These are phyloP conservation scores for Forbesichthys agassizii DNA, from an alignment of 2,113 vertebrate genomes.

Conservation along the genomic window DNA sequence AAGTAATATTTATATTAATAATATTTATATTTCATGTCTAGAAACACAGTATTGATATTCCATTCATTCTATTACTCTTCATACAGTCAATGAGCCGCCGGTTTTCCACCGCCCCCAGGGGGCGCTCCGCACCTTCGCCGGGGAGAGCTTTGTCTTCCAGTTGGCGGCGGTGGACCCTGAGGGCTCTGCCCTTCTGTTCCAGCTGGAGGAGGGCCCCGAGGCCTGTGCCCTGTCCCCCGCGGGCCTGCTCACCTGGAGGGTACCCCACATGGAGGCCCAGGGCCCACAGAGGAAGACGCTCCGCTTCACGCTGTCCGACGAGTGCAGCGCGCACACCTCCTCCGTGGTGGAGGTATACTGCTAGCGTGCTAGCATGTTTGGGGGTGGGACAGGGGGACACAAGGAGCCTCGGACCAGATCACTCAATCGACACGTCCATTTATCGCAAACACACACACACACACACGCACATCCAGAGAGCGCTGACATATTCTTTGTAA, in stretches of 20 bases:
- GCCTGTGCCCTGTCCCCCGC: constrained; percentile 76
- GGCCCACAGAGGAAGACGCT: constrained; percentile 59
- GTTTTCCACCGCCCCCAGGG: constrained; percentile 72
- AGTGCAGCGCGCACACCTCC: constrained; percentile 79
- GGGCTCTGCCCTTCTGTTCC: constrained; percentile 81
- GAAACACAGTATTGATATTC: background rate
- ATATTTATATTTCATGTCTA: no score
- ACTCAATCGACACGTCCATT: no score
- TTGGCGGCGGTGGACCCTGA: constrained; percentile 77
- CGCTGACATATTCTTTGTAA: background rate
- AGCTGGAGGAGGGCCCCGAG: constrained; percentile 73
- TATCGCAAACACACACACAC: background rate
- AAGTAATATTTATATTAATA: no score
- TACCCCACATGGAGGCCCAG: constrained; percentile 41
- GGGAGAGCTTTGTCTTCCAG: constrained; percentile 85
- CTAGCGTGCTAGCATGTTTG: background rate
- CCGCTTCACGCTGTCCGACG: constrained; percentile 73
- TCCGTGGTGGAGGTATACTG: constrained; percentile 73
- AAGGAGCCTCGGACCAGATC: no score
- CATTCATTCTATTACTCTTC: background rate
- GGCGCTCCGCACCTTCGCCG: constrained; percentile 75
- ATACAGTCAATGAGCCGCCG: constrained; percentile 77
- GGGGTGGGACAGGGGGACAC: background rate
- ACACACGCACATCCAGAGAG: constrained; percentile 1
- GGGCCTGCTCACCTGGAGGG: constrained; percentile 83